These are phyloP conservation scores for Pollimyrus isidori DNA, from an alignment of 2,113 vertebrate genomes.

Conservation along the genomic window DNA sequence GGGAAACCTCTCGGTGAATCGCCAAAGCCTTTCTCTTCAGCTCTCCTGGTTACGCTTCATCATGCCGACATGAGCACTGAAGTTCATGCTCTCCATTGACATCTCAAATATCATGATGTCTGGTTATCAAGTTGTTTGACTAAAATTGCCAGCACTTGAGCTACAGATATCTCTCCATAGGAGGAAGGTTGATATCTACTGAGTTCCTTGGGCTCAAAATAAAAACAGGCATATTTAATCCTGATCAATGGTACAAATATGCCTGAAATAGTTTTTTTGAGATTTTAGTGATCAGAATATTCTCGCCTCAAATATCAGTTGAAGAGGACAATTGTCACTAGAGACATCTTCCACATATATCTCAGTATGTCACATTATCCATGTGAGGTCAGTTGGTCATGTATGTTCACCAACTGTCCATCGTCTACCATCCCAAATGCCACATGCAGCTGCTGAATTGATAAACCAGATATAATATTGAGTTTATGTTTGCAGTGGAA, in stretches of 20 bases:
- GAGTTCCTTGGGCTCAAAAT: neutral
- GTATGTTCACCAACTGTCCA: neutral
- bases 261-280: neutral
- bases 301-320: neutral
- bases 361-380: neutral
- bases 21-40: neutral
- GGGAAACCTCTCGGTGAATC: neutral
- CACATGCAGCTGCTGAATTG: neutral
- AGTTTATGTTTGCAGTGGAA: constrained; percentile 7
- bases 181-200: neutral
- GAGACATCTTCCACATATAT: neutral
- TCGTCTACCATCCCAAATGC: neutral
- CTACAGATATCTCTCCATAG: too few relatives aligned
- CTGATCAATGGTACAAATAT: neutral
- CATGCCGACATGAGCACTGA: neutral
- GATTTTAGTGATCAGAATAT: neutral
- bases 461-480: neutral
- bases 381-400: constrained; percentile 6
- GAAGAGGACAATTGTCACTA: neutral
- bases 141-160: neutral
- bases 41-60: neutral
- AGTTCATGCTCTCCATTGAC: neutral
- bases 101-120: neutral
- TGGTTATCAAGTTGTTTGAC: neutral
- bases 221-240: neutral